Evolutionary conservation across 92 coral and sea anemone genomes (phyloP), one percentile per base, ranked within the genome.

Genomic region (Bergia puertoricense): DNA sequence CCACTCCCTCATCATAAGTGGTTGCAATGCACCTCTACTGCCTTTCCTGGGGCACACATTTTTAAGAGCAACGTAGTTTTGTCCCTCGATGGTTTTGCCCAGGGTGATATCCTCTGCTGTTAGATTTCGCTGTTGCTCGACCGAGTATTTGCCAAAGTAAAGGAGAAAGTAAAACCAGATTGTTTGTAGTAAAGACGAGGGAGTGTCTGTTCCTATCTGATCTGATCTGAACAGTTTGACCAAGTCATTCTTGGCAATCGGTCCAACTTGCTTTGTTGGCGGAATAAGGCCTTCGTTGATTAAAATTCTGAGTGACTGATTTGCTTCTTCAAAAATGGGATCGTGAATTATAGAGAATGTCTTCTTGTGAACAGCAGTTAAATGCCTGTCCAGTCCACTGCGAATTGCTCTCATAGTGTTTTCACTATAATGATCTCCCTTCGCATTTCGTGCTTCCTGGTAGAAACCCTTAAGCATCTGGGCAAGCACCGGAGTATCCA

Each of bases 331-430:
- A 62, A 62, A 62, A 5, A 16, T 6, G 30, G 6, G 18, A 5
- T 62, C 69, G 13, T 62, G 69, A 62, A 62, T 62, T 62, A 62
- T 62, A 22, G 69, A 62, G 69, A 62, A 62, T 20, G 69, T 62
- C 69, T 62, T 62, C 69, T 62, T 62, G 69, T 62, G 30, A 1
- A 62, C 69, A 62, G 69, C 22, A 23, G 69, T 62, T 62, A 62
- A 62, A 14, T 62, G 23, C 80, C 80, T 39, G 57, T 86, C 93
- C 45, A 86, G 56, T 62, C 90, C 90, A 44, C 85, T 82, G 45
- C 84, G 82, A 57, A 90, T 81, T 59, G 86, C 88, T 90, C 66
- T 90, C 88, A 90, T 86, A 50, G 80, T 71, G 59, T 87, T 81
- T 62, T 88, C 80, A 43, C 76, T 65, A 67, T 86, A 76, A 50